Evolutionary conservation across 2,888 invertebrate genomes (phyloP), one percentile per base, ranked within the genome.

Genomic region (Drosophila anomalata): DNA sequence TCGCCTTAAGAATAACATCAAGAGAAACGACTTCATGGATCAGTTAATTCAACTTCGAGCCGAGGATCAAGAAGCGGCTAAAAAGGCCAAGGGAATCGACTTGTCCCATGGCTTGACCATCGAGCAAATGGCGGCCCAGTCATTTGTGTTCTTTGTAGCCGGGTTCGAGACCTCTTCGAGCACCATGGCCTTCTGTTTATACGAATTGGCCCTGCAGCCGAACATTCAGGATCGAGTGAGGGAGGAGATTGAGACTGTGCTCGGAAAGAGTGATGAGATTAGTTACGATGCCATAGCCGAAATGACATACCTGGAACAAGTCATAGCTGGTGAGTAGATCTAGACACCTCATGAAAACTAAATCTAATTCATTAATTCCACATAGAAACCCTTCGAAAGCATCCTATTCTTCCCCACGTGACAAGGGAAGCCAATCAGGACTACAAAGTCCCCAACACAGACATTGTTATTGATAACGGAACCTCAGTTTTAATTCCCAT

Each of bases 381-480:
- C 41, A 33, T 12, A 94, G 94, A 94, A 90, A 93, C 93, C 2
- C 91, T 94, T 87, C 91, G 94, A 2, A 93, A 93, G 75, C 92
- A 94, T 78, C 93, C 94, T 1, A 92, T 94, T 1, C 79, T 93
- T 81, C 87, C 93, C 0, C 90, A 92, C 5, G 75, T 94, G 22
- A 90, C 92, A 73, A 91, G 94, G n/a, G 86, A 91, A 60, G 92
- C 93, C 26, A 92, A 91, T 39, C 91, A 91, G 56, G 91, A 93
- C 41, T 93, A 93, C 73, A 91, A 87, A 57, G 76, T 94, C 7
- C 92, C 93, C 0, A 92, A 92, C 0, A 90, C 92, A 52, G 90
- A 90, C 0, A 76, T 92, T 36, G 78, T 91, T 0, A 92, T 94
- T 63, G 92, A 93, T 42, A 90, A 92, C 26, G 78, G 67, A n/a